A percentile compares a stretch with the other conserved stretches of the same genome.
Evolutionary conservation across 2,797 vertebrate species (phyloP).

Genomic region (Leuciscus waleckii): DNA sequence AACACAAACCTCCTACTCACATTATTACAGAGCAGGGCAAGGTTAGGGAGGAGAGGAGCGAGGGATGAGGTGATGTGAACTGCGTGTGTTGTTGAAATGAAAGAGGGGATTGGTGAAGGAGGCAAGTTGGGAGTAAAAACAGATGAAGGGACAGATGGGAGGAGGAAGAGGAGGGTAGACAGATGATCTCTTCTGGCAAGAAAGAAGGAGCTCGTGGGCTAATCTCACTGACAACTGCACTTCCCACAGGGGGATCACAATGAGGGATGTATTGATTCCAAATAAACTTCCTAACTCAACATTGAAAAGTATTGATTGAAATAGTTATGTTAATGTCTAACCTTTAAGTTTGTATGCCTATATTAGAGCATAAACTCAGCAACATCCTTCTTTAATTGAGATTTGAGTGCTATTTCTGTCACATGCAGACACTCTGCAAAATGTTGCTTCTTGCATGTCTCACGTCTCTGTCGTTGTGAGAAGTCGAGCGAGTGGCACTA

Average conservation of each 20-base stretch:
- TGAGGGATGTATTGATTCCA: neutral
- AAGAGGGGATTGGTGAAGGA: slow-evolving; percentile 20
- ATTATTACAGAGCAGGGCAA: slow-evolving; percentile 49
- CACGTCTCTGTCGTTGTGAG: neutral
- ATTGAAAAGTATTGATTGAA: neutral
- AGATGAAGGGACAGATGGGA: slow-evolving; percentile 34
- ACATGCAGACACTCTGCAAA: neutral
- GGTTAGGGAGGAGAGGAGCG: slow-evolving; percentile 37
- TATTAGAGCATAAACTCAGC: neutral
- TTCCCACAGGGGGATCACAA: neutral
- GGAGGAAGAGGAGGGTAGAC: slow-evolving; percentile 30
- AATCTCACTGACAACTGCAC: slow-evolving; percentile 19
- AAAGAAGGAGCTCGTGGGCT: neutral
- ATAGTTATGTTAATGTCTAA: neutral
- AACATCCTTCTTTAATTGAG: neutral
- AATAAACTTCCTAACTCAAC: neutral
- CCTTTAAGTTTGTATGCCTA: neutral
- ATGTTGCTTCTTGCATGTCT: neutral
- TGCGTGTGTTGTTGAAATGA: slow-evolving; percentile 18
- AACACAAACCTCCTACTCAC: slow-evolving; percentile 59
- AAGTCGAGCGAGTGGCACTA: neutral
- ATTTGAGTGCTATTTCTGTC: neutral
- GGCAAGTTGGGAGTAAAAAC: slow-evolving; percentile 22
- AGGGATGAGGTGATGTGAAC: neutral
- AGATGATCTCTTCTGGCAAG: slow-evolving; percentile 29